Percentiles rank a stretch among this genome's conserved stretches.
These are phyloP conservation scores for Hemitrygon akajei DNA, from an alignment of 2,797 vertebrate genomes.

Conservation along the genomic window DNA sequence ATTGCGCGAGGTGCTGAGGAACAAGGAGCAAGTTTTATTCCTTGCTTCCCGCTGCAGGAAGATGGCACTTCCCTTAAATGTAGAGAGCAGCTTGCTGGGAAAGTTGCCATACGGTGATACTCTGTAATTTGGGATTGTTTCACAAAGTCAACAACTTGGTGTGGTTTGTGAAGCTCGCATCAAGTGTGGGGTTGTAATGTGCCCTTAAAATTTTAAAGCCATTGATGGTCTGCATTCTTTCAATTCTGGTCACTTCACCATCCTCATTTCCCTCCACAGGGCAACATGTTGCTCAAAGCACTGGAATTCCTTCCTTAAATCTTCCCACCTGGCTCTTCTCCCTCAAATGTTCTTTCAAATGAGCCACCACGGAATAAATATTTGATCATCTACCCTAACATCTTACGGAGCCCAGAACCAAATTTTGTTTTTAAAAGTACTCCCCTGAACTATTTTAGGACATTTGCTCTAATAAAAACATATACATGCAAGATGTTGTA, in stretches of 20 bases:
- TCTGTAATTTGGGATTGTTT: background rate
- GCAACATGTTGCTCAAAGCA: background rate
- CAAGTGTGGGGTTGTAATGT: background rate
- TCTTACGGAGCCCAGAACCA: too few species aligned
- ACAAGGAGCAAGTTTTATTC: background rate
- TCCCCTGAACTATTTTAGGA: background rate
- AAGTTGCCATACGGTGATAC: background rate
- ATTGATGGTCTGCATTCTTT: background rate
- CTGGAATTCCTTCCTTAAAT: background rate
- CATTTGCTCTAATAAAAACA: background rate
- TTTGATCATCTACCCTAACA: background rate
- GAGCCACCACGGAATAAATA: background rate
- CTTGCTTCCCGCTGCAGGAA: background rate
- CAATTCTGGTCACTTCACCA: background rate
- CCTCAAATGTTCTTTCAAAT: background rate
- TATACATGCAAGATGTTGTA: background rate
- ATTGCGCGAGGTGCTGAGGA: background rate
- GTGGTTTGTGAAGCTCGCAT: background rate
- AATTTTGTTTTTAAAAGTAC: background rate
- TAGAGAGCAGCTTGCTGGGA: background rate
- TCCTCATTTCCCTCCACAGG: background rate
- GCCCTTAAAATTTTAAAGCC: background rate
- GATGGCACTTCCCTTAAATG: background rate
- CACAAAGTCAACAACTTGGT: background rate
- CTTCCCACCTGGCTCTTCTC: background rate